Evolutionary conservation across 2,113 vertebrate species (phyloP).

Genomic region (Ictalurus furcatus): DNA sequence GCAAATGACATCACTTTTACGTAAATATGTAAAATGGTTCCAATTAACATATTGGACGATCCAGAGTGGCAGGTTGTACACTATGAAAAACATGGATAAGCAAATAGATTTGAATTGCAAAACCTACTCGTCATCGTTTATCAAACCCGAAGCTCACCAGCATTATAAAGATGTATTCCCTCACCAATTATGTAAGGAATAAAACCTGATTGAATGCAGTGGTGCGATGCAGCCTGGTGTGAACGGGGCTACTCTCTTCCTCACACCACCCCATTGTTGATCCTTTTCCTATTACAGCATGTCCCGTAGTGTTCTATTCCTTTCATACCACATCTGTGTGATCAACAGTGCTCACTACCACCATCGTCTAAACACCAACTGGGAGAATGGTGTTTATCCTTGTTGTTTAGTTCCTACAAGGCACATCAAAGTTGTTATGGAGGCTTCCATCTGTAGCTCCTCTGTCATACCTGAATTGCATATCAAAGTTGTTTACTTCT

Average conservation of each 20-base stretch:
- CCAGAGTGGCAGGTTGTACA: background rate
- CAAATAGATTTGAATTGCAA: background rate
- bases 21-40: background rate
- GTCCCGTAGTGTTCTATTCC: background rate
- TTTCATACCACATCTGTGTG: background rate
- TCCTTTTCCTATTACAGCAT: background rate
- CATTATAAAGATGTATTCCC: background rate
- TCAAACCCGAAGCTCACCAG: background rate
- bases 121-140: background rate
- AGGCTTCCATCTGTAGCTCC: background rate
- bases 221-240: background rate
- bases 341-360: background rate
- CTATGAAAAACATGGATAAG: background rate
- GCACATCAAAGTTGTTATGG: background rate
- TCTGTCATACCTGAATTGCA: background rate
- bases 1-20: constrained; percentile 6
- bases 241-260: background rate
- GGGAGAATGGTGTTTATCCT: background rate
- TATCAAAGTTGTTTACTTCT: background rate
- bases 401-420: background rate
- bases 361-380: background rate
- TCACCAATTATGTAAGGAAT: background rate
- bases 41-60: background rate
- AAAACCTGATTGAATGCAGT: background rate
- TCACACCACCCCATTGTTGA: background rate